Evolutionary conservation across 2,888 invertebrate species (phyloP).

Genomic region (Eubasilissa splendida): DNA sequence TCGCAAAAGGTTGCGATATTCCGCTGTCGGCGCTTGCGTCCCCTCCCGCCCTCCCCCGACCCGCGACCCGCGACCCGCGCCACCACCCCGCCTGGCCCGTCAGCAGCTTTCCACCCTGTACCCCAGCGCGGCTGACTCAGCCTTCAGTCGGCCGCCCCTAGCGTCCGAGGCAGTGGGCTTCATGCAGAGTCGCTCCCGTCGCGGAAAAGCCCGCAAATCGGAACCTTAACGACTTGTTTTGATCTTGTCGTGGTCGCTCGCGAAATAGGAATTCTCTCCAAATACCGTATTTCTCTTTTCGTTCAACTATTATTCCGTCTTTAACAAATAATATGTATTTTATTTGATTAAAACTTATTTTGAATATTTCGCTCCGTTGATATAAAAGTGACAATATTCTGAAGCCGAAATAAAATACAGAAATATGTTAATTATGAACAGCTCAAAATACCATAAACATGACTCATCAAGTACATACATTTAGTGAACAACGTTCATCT

Average conservation of each 20-base stretch:
- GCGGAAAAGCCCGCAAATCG: conserved; percentile 5
- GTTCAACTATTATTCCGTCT: no score
- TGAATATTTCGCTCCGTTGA: no score
- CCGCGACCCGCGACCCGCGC: conserved; percentile 62
- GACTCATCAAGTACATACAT: no score
- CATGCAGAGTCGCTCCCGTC: not conserved
- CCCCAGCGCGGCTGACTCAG: not conserved
- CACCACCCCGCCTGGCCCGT: not conserved
- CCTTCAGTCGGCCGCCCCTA: conserved; percentile 26
- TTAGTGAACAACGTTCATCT: no score
- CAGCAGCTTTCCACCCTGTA: not conserved
- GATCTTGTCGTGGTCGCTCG: not conserved
- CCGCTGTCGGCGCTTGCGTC: conserved; percentile 66
- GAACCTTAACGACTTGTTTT: conserved; percentile 27
- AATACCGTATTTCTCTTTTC: no score
- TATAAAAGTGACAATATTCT: no score
- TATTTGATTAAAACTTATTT: no score
- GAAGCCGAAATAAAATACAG: no score
- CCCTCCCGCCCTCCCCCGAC: conserved; percentile 67
- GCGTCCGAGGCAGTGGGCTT: conserved; percentile 18
- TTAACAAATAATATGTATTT: no score
- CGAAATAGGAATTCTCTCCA: not conserved
- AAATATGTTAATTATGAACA: no score
- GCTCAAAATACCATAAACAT: no score
- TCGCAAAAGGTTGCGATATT: conserved; percentile 65